Evolutionary conservation across 2,888 invertebrate genomes (phyloP).

Genomic region (Rambutsinella grinnellia): DNA sequence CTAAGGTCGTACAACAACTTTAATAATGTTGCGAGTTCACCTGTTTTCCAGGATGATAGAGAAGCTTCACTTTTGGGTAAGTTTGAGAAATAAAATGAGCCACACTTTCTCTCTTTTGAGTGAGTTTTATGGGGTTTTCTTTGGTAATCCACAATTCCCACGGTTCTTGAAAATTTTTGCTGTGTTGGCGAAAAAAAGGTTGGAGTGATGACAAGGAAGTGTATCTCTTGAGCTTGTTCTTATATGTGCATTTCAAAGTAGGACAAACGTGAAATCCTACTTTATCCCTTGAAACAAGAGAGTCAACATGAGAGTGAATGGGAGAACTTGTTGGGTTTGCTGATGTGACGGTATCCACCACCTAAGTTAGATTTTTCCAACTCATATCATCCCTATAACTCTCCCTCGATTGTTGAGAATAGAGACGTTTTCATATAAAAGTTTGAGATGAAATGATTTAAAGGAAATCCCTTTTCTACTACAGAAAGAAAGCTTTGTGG

Average conservation of each 20-base stretch:
- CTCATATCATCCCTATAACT: neutral
- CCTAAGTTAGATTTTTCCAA: neutral
- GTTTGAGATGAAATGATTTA: too few species aligned
- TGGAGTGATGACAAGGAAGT: conserved; percentile 24
- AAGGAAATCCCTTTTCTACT: neutral
- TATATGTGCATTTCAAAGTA: conserved; percentile 20
- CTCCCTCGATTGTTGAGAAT: too few species aligned
- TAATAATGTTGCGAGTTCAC: conserved; percentile 41
- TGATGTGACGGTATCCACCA: neutral
- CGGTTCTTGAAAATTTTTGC: conserved; percentile 31
- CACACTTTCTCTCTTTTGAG: neutral
- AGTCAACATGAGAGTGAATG: too few species aligned
- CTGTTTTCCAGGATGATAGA: conserved; percentile 54
- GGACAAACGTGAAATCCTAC: conserved; percentile 34
- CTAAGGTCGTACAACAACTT: conserved; percentile 41
- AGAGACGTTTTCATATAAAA: too few species aligned
- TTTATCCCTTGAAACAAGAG: conserved; percentile 25
- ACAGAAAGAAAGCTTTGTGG: neutral
- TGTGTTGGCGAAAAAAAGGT: conserved; percentile 9
- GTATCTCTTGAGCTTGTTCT: neutral
- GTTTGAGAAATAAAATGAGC: neutral
- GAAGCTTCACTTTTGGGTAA: conserved; percentile 58
- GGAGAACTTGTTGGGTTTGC: too few species aligned
- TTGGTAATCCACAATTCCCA: conserved; percentile 31
- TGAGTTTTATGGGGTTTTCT: neutral